These are phyloP conservation scores for Cliona cf. orientalis DNA, from an alignment of 37 sponge, comb jelly and placozoan species.

Conservation along the genomic window DNA sequence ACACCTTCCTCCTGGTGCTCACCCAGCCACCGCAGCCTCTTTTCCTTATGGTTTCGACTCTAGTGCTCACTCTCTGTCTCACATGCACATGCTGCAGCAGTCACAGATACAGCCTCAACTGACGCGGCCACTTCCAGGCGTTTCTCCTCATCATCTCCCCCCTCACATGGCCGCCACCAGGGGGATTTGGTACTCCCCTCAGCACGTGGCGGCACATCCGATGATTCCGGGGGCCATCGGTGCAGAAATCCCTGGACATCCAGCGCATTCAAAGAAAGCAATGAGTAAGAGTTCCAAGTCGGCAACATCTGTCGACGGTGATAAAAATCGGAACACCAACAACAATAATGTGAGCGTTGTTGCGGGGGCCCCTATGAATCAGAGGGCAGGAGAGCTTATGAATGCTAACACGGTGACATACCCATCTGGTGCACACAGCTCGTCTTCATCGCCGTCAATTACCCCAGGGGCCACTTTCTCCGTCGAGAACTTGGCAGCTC, in stretches of 20 bases:
- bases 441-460: no score
- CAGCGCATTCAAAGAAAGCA: slow-evolving; percentile 23
- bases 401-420: no score
- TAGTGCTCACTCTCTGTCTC: slow-evolving; percentile 3
- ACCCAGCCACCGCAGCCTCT: neutral
- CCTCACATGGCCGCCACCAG: slow-evolving; percentile 28
- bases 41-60: slow-evolving; percentile 54
- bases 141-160: slow-evolving; percentile 27
- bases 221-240: no score
- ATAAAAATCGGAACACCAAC: slow-evolving; percentile 35
- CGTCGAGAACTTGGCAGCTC: neutral
- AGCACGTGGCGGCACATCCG: slow-evolving; percentile 11
- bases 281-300: neutral
- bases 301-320: neutral
- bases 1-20: slow-evolving; percentile 13
- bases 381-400: no score
- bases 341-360: no score
- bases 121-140: slow-evolving; percentile 8
- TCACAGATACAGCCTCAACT: slow-evolving; percentile 42
- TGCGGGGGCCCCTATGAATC: no score
- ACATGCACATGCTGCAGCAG: slow-evolving; percentile 61
- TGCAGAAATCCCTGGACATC: slow-evolving; percentile 29
- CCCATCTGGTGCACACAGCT: no score
- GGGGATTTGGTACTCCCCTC: slow-evolving; percentile 34
- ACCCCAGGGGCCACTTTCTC: neutral